Conservation (phyloP, 2,797 vertebrate genomes). For the Sebastes taczanowskii region DNA sequence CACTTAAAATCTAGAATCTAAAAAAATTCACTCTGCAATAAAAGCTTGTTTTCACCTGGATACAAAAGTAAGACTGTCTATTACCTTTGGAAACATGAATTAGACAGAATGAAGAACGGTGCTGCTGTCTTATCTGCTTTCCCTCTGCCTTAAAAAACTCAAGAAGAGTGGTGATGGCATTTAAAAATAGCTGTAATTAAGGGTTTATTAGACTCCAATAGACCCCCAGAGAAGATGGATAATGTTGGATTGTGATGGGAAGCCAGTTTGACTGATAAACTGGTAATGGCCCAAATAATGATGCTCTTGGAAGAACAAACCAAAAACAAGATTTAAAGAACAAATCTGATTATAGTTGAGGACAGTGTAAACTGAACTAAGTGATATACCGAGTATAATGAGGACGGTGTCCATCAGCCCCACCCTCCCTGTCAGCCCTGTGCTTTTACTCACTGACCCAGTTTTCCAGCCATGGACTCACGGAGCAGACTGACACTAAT, state of each 20-base stretch:
- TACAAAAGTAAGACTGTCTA: background rate
- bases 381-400: background rate
- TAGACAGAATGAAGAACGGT: slow-evolving; percentile 1
- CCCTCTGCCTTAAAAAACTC: background rate
- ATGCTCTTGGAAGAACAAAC: background rate
- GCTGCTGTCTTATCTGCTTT: background rate
- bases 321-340: background rate
- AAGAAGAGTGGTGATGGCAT: background rate
- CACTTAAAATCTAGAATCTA: too few relatives aligned
- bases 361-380: background rate
- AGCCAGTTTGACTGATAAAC: slow-evolving; percentile 1
- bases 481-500: slow-evolving; percentile 38
- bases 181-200: background rate
- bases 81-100: background rate
- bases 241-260: background rate
- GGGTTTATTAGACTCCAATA: background rate
- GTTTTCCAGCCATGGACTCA: slow-evolving; percentile 12
- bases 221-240: background rate
- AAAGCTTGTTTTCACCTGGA: background rate
- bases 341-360: background rate
- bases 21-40: background rate
- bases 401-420: background rate
- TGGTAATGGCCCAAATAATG: slow-evolving; percentile 5
- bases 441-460: slow-evolving; percentile 5
- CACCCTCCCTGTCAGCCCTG: background rate